Base-by-base conservation (phyloP, 2,888 invertebrate genomes). In the Hydraecia micacea region DNA sequence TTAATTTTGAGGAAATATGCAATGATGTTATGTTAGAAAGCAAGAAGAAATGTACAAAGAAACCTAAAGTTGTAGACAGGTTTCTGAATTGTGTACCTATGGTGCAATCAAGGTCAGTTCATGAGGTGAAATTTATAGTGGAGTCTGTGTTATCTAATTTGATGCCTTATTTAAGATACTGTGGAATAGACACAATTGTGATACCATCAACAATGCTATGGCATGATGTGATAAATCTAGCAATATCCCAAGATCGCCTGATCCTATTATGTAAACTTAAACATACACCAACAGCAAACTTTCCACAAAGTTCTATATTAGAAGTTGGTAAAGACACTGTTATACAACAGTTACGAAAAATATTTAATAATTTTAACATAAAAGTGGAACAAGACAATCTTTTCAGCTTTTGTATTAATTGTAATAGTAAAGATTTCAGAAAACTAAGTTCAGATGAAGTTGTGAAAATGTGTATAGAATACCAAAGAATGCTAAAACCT, bases 351-450 rank as follows among this genome's bases (percentile, higher is more conserved):
- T 93, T 98, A 52, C 93, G 97, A 78, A 97, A 98, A 93, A 97
- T 98, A 72, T 92, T 98, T 58, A 94, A 94, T 72, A 97, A 97
- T 91, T 98, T 98, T 92, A 97, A 98, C 91, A 96, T 98, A 77
- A 92, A 93, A 66, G 96, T 98, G 70, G 97, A 96, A 52, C 96
- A 97, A 91, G 96, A 96, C 81, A 97, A 98, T 93, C 97, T 98
- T 82, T 98, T 98, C 89, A 98, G 97, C 89, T 97, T 98, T 87
- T 99, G 99, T 94, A 97, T 98, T 94, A 97, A 98, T 93, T 97
- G 97, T 92, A 97, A 97, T 90, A 90, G 91, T 63, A 92, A 88
- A 80, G 90, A 93, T 79, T 87, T 96, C 83, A 95, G 85, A 82
- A 93, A 89, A 80, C 78, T 96, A 52, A 86, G 88, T 83, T 75